phyloP scores from a whole-genome alignment of 1,140 invertebrate genomes.

The roundworm (Caenorhabditis elegans) region DNA sequence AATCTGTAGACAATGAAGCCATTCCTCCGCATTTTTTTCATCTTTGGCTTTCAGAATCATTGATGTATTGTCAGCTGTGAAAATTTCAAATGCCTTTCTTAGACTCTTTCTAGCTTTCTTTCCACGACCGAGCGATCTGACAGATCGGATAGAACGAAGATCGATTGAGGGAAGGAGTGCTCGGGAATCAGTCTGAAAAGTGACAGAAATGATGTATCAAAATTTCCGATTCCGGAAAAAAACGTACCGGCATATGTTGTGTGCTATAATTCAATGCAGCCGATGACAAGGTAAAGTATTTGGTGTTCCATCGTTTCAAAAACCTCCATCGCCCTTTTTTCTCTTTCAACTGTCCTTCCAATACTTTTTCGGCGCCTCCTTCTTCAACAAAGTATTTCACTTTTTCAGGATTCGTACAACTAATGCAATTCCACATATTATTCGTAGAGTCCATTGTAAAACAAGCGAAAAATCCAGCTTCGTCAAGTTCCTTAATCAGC shows the following conservation, averaged over 20 bases:
- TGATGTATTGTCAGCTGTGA: conserved; percentile 82
- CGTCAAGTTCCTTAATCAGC: conserved; percentile 81
- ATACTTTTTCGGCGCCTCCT: conserved; percentile 43
- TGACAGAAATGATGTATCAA: no score
- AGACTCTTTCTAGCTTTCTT: conserved; percentile 76
- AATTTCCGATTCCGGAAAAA: neutral
- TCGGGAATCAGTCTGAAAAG: conserved; percentile 26
- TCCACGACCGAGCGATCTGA: conserved; percentile 78
- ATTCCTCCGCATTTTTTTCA: conserved; percentile 89
- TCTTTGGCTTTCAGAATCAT: conserved; percentile 88
- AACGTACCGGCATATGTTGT: conserved; percentile 73
- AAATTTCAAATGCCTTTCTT: conserved; percentile 92
- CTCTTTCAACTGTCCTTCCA: conserved; percentile 88
- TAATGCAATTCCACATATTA: conserved; percentile 80
- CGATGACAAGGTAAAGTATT: conserved; percentile 88
- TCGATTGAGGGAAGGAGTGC: conserved; percentile 72
- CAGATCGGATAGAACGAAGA: conserved; percentile 85
- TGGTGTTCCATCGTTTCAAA: conserved; percentile 84
- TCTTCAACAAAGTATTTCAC: conserved; percentile 71
- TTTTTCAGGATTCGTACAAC: conserved; percentile 86
- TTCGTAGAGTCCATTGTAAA: conserved; percentile 77
- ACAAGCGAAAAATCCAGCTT: conserved; percentile 84
- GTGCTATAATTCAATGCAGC: conserved; percentile 78
- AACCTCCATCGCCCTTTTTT: conserved; percentile 89
- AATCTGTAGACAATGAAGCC: conserved; percentile 85